Percentiles rank a stretch among this genome's conserved stretches.
Conservation (phyloP, 2,888 invertebrate species). For the Drosophila subsilvestris region DNA sequence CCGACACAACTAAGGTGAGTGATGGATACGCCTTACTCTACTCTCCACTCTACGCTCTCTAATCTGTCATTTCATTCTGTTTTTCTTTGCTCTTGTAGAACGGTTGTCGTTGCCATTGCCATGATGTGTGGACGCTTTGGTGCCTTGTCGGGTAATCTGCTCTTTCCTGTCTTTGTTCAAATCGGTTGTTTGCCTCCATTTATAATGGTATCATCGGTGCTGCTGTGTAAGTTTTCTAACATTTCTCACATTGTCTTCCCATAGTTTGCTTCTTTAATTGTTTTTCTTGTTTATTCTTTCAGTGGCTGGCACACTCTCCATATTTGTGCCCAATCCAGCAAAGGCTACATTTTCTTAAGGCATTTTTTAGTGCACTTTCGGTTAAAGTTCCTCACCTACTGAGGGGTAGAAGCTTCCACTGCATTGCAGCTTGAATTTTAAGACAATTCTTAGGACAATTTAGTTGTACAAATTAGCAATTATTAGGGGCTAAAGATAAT, state of each 20-base stretch:
- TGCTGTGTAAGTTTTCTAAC: slow-evolving; percentile 85
- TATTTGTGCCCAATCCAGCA: slow-evolving; percentile 61
- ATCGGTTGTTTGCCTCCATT: slow-evolving; percentile 90
- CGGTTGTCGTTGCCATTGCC: slow-evolving; percentile 89
- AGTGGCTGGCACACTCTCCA: slow-evolving; percentile 67
- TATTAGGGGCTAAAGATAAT: neutral
- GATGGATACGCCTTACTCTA: neutral
- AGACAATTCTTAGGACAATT: neutral
- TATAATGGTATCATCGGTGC: slow-evolving; percentile 87
- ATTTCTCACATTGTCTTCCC: neutral
- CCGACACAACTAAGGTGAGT: slow-evolving; percentile 82
- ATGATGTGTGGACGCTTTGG: slow-evolving; percentile 90
- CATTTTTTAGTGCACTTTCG: neutral
- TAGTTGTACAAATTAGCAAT: slow-evolving; percentile 36
- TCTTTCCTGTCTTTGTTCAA: slow-evolving; percentile 88
- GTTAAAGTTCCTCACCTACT: too few relatives aligned
- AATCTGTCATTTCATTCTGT: too few relatives aligned
- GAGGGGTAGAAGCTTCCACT: neutral
- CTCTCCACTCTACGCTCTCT: neutral
- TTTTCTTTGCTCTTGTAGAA: slow-evolving; percentile 85
- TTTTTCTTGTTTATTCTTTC: neutral
- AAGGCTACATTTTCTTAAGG: slow-evolving; percentile 52
- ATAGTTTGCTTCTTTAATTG: neutral
- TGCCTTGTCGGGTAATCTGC: slow-evolving; percentile 88
- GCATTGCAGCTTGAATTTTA: neutral